Base-by-base conservation (phyloP, 1,140 invertebrate species). In the Philopotamus ludificatus region DNA sequence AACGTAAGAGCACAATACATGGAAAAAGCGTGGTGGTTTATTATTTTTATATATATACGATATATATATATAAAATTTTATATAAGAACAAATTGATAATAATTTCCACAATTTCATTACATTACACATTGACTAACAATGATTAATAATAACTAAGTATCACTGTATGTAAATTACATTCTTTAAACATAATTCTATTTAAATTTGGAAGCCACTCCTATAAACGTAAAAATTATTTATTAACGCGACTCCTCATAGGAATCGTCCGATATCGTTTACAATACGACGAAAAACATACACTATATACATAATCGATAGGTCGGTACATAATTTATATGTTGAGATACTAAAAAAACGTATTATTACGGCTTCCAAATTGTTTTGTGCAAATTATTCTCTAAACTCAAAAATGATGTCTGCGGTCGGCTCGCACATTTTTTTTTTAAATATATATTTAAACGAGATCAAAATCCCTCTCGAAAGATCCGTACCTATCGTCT, bases 391-490 rank as follows among this genome's bases (percentile, higher is more conserved):
- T 3, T 39, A 34, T n/a, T 41, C 22, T 28, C n/a, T n/a, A 57
- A 41, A n/a, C n/a, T n/a, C n/a, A n/a, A n/a, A n/a, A n/a, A n/a
- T n/a, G n/a, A n/a, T n/a, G n/a, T n/a, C n/a, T 21, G 26, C n/a
- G 49, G 49, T 47, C 49, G 22, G 12, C 49, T 44, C 26, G 57
- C 45, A 45, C 21, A 60, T 47, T 60, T 47, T 39, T 22, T 28
- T 34, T 39, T 21, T 39, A 55, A 55, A 60, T 59, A 44, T 44
- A 59, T 28, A 47, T 15, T 64, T 66, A 70, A 42, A 70, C 68
- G 60, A 70, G 64, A 66, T 70, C 68, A 47, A 70, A 70, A 26
- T 70, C 68, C 58, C 68, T 63, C 25, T 70, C 68, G 25, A 70
- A 70, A 10, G 68, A 70, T 9, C 68, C 68, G 49, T 70, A 70